Conservation (phyloP, 92 coral and sea anemone species). For the Paragorgia papillata region DNA sequence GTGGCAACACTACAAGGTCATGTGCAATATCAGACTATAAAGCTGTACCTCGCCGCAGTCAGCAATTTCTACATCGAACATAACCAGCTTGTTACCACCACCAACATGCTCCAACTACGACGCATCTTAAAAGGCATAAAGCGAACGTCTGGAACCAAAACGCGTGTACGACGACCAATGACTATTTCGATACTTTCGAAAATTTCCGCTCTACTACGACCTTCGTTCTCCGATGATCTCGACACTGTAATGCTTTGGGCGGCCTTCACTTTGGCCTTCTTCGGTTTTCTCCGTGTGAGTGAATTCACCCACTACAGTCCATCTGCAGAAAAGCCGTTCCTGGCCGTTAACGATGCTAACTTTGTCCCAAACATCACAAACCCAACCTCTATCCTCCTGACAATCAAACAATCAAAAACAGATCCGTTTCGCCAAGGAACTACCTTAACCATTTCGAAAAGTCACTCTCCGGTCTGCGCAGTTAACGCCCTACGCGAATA, state of each 20-base stretch:
- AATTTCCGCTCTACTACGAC: neutral
- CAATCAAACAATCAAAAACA: slow-evolving; percentile 18
- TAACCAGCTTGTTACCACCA: neutral
- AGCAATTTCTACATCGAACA: neutral
- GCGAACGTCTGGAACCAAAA: too few relatives aligned
- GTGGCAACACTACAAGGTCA: neutral
- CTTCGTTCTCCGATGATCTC: neutral
- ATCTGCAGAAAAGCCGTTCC: neutral
- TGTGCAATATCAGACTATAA: neutral
- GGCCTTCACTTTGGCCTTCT: too few relatives aligned
- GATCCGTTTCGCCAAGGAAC: neutral
- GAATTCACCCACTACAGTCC: neutral
- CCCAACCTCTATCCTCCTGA: slow-evolving; percentile 14
- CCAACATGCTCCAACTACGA: too few relatives aligned
- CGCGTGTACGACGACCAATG: too few relatives aligned
- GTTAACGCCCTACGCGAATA: too few relatives aligned
- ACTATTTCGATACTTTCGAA: too few relatives aligned
- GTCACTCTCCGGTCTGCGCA: neutral
- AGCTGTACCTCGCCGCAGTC: slow-evolving; percentile 9
- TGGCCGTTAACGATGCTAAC: neutral
- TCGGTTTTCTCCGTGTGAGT: too few relatives aligned
- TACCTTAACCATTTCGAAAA: neutral
- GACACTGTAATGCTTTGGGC: neutral
- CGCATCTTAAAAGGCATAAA: too few relatives aligned
- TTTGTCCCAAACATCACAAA: slow-evolving; percentile 11